Evolutionary conservation across 2,888 invertebrate species (phyloP).

Genomic region (Timandra comae): DNA sequence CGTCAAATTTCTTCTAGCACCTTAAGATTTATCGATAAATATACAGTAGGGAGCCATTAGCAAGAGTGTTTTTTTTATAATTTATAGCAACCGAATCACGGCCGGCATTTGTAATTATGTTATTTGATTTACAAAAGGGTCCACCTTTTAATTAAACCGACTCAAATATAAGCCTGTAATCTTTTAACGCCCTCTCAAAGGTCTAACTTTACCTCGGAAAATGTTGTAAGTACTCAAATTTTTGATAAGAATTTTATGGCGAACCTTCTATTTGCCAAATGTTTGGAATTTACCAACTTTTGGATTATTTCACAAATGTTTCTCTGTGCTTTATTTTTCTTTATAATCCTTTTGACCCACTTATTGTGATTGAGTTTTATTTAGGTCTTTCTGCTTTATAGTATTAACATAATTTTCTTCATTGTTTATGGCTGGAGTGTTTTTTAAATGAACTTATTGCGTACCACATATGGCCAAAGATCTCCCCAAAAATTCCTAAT

Average conservation of each 20-base stretch:
- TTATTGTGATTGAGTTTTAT: too few species aligned
- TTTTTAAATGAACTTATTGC: too few species aligned
- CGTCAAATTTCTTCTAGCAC: too few species aligned
- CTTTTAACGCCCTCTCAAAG: slow-evolving; percentile 18
- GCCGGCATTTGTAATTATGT: slow-evolving; percentile 21
- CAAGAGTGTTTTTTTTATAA: slow-evolving; percentile 17
- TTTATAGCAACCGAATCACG: slow-evolving; percentile 18
- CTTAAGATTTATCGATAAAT: slow-evolving; percentile 8
- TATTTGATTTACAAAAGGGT: slow-evolving; percentile 25
- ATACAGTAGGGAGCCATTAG: slow-evolving; percentile 2
- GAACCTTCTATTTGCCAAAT: slow-evolving; percentile 2
- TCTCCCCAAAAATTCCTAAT: too few species aligned
- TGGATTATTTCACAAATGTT: slow-evolving; percentile 2
- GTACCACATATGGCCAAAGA: too few species aligned
- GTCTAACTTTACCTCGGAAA: slow-evolving; percentile 9
- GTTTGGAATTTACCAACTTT: slow-evolving; percentile 10
- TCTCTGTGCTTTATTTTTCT: background rate
- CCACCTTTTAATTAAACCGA: slow-evolving; percentile 21
- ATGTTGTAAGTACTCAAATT: slow-evolving; percentile 6
- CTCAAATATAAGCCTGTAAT: slow-evolving; percentile 20
- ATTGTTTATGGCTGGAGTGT: too few species aligned
- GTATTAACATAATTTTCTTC: too few species aligned
- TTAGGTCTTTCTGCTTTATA: too few species aligned
- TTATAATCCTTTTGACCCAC: too few species aligned
- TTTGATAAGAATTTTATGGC: slow-evolving; percentile 14